Conservation (phyloP, 2,113 vertebrate species). For the Myotis brandtii region DNA sequence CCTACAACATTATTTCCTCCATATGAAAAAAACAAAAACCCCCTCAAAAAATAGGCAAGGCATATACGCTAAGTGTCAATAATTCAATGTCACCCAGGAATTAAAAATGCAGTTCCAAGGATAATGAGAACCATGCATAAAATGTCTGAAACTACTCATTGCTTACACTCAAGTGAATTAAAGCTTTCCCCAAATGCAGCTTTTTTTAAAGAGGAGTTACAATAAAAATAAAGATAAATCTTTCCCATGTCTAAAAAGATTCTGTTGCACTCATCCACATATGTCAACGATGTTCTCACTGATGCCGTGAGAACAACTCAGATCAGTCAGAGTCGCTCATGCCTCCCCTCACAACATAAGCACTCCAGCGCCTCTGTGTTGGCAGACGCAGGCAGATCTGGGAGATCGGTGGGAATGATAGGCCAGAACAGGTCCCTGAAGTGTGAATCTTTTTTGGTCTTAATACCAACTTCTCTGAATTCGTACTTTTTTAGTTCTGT, state of each 20-base stretch:
- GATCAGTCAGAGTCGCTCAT: not conserved
- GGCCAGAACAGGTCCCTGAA: not conserved
- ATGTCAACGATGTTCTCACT: not conserved
- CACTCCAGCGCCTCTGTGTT: not conserved
- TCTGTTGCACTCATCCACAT: not conserved
- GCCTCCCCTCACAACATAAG: not conserved
- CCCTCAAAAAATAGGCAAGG: not conserved
- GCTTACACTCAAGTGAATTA: conserved; percentile 26
- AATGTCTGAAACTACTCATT: not conserved
- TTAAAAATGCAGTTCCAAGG: conserved; percentile 5
- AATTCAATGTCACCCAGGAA: conserved; percentile 4
- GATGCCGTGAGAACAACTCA: not conserved
- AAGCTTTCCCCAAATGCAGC: conserved; percentile 45
- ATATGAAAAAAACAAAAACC: not conserved
- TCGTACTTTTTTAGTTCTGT: not conserved
- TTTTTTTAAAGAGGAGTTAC: conserved; percentile 51
- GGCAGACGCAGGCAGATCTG: not conserved
- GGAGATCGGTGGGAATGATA: not conserved
- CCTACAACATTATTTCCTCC: not conserved
- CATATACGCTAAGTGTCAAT: not conserved
- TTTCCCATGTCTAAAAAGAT: not conserved
- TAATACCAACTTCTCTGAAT: not conserved
- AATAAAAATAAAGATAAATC: conserved; percentile 63
- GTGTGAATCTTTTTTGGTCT: not conserved
- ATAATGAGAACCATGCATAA: not conserved